Percentiles rank a stretch among this genome's conserved stretches.
Conservation (phyloP, 1,140 invertebrate genomes). For the Drosophila willistoni region DNA sequence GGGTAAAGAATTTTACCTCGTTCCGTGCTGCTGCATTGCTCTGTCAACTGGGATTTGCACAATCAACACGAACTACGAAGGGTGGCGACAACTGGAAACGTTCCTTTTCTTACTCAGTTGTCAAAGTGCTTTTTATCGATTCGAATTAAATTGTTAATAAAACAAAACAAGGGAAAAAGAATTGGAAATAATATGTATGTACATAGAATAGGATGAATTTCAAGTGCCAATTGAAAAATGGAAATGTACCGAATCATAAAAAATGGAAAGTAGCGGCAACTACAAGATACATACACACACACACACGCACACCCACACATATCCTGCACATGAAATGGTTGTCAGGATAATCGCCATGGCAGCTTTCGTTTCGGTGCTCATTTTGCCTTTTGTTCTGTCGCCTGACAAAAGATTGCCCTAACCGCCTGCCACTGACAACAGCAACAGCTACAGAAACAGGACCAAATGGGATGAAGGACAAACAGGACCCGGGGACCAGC, state of each 20-base stretch:
- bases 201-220: slow-evolving; percentile 2
- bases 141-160: slow-evolving; percentile 6
- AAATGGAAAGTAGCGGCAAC: background rate
- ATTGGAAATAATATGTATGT: background rate
- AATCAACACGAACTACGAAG: slow-evolving; percentile 38
- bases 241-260: slow-evolving; percentile 5
- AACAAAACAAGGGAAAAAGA: background rate
- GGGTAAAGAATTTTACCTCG: slow-evolving; percentile 17
- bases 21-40: slow-evolving; percentile 38
- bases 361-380: slow-evolving; percentile 36
- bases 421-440: slow-evolving; percentile 28
- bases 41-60: slow-evolving; percentile 54
- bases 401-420: slow-evolving; percentile 37
- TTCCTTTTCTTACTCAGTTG: background rate
- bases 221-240: slow-evolving; percentile 10
- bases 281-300: background rate
- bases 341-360: slow-evolving; percentile 23
- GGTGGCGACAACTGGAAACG: background rate
- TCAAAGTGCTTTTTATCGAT: slow-evolving; percentile 11
- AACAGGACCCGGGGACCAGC: slow-evolving; percentile 34
- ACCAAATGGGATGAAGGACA: slow-evolving; percentile 26
- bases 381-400: slow-evolving; percentile 38
- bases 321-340: background rate
- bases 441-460: background rate
- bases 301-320: background rate